A percentile compares a stretch with the other conserved stretches of the same genome.
phyloP scores from a whole-genome alignment of 2,888 invertebrate genomes.

The Acholoe squamosa region DNA sequence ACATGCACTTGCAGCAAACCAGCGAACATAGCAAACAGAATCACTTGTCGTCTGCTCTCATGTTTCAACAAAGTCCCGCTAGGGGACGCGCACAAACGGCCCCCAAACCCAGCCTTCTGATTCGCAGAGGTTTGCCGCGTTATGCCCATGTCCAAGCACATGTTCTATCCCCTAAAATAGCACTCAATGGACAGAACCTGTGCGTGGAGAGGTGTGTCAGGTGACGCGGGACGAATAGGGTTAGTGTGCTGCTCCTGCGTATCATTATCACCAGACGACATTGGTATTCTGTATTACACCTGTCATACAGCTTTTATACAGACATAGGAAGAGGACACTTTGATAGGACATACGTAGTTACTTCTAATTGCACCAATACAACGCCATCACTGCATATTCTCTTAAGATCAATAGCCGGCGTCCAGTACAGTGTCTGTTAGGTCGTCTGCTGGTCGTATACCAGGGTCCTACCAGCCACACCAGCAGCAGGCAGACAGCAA shows the following conservation, averaged over 20 bases:
- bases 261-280: neutral
- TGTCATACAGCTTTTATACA: neutral
- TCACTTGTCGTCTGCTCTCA: neutral
- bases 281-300: neutral
- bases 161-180: too few relatives aligned
- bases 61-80: neutral
- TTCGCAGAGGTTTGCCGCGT: neutral
- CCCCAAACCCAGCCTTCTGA: neutral
- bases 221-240: neutral
- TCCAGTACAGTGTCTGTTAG: too few relatives aligned
- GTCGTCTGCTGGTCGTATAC: too few relatives aligned
- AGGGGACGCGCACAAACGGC: neutral
- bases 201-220: neutral
- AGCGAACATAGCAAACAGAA: neutral
- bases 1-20: neutral
- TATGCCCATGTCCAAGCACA: neutral
- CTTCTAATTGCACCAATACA: neutral
- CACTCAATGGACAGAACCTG: too few relatives aligned
- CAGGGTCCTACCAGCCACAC: neutral
- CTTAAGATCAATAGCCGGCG: too few relatives aligned
- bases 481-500: neutral
- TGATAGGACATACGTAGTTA: neutral
- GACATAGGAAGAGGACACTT: too few relatives aligned
- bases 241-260: neutral
- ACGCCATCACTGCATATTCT: neutral